These are phyloP conservation scores for Leptopterna dolabrata DNA, from an alignment of 2,888 invertebrate species.

Conservation along the genomic window DNA sequence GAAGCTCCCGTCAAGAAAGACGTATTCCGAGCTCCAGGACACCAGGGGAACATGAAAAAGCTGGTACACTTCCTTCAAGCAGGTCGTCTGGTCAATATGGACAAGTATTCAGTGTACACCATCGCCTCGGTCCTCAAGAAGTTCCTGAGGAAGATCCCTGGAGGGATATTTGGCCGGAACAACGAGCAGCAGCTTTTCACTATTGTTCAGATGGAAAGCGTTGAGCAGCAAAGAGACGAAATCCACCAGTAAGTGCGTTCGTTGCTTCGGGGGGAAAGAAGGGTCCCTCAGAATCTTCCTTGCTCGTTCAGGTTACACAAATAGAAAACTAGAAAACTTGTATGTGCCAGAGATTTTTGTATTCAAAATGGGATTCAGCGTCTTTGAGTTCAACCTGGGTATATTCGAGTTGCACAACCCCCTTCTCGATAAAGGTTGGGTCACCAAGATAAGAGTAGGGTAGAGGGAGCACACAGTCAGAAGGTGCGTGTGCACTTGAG, in stretches of 20 bases:
- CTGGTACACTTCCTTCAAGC: constrained; percentile 90
- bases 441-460: too few species aligned
- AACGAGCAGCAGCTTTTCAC: constrained; percentile 91
- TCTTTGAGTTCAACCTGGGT: too few species aligned
- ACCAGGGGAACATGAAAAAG: constrained; percentile 94
- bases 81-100: constrained; percentile 89
- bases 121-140: constrained; percentile 98
- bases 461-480: too few species aligned
- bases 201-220: constrained; percentile 85
- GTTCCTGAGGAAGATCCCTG: constrained; percentile 95
- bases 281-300: not conserved
- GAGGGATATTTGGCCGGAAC: constrained; percentile 93
- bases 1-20: constrained; percentile 93
- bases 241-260: constrained; percentile 81
- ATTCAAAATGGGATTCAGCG: too few species aligned
- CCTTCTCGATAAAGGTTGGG: too few species aligned
- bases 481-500: too few species aligned
- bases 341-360: too few species aligned
- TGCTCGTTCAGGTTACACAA: too few species aligned
- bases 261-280: not conserved
- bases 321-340: too few species aligned
- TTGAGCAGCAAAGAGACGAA: constrained; percentile 87
- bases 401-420: too few species aligned
- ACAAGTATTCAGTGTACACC: constrained; percentile 96
- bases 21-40: constrained; percentile 94